phyloP scores from a whole-genome alignment of 2,113 vertebrate genomes.

The Salvelinus namaycush region DNA sequence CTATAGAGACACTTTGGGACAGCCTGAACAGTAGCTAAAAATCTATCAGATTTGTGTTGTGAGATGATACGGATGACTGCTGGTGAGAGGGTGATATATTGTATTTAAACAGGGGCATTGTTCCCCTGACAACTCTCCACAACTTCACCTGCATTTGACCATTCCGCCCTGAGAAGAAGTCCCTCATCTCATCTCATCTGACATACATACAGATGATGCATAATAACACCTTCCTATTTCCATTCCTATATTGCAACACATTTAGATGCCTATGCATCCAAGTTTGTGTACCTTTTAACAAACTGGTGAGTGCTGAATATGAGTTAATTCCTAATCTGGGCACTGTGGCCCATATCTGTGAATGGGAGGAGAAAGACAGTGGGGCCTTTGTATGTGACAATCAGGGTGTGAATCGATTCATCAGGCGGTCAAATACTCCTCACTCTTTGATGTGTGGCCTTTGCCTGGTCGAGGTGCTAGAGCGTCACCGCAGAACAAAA shows the following conservation, averaged over 20 bases:
- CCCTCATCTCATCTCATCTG: slow-evolving; percentile 54
- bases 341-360: slow-evolving; percentile 15
- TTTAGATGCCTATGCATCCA: background rate
- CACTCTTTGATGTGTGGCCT: slow-evolving; percentile 86
- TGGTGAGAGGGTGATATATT: slow-evolving; percentile 51
- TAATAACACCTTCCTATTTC: slow-evolving; percentile 13
- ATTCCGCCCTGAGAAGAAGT: slow-evolving; percentile 41
- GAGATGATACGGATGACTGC: background rate
- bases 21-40: too few relatives aligned
- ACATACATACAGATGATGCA: slow-evolving; percentile 50
- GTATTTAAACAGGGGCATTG: slow-evolving; percentile 58
- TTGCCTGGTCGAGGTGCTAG: slow-evolving; percentile 64
- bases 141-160: slow-evolving; percentile 71
- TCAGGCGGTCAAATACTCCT: slow-evolving; percentile 45
- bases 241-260: background rate
- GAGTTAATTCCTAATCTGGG: slow-evolving; percentile 57
- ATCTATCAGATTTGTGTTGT: background rate
- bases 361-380: slow-evolving; percentile 52
- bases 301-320: slow-evolving; percentile 11
- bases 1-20: too few relatives aligned
- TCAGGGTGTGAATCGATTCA: slow-evolving; percentile 68
- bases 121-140: slow-evolving; percentile 62
- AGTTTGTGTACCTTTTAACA: slow-evolving; percentile 13
- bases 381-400: slow-evolving; percentile 67
- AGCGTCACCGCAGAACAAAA: slow-evolving; percentile 58